A percentile compares a stretch with the other conserved stretches of the same genome.
These are phyloP conservation scores for Antennarius striatus DNA, from an alignment of 2,113 vertebrate species.

Conservation along the genomic window DNA sequence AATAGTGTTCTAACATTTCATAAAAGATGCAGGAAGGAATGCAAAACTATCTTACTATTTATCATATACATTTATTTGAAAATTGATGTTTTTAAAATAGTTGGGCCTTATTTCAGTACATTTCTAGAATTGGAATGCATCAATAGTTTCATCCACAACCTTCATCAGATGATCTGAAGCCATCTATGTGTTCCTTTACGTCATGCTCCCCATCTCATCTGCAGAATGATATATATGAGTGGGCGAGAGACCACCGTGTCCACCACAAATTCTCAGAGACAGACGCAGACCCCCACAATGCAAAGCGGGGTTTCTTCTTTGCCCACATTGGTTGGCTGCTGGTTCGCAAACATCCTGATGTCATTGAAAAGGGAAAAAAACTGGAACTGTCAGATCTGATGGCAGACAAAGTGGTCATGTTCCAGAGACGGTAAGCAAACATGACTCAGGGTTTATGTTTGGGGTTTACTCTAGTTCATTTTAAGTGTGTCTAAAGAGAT, in stretches of 20 bases:
- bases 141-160: constrained; percentile 7
- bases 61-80: neutral
- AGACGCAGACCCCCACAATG: constrained; percentile 90
- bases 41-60: neutral
- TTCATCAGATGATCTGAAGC: constrained; percentile 24
- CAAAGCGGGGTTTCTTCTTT: constrained; percentile 91
- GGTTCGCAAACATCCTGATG: constrained; percentile 91
- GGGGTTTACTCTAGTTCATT: neutral
- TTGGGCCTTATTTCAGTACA: no score
- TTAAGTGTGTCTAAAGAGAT: neutral
- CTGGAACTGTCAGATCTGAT: constrained; percentile 88
- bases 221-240: constrained; percentile 92
- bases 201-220: constrained; percentile 2
- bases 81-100: neutral
- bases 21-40: neutral
- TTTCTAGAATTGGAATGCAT: neutral
- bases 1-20: no score
- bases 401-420: constrained; percentile 91
- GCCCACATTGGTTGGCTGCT: constrained; percentile 93
- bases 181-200: neutral
- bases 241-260: constrained; percentile 89
- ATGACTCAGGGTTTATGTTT: neutral
- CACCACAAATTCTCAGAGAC: constrained; percentile 97
- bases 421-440: constrained; percentile 85
- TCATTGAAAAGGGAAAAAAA: constrained; percentile 88